These are phyloP conservation scores for Polydrusus cervinus DNA, from an alignment of 2,888 invertebrate species.

Conservation along the genomic window DNA sequence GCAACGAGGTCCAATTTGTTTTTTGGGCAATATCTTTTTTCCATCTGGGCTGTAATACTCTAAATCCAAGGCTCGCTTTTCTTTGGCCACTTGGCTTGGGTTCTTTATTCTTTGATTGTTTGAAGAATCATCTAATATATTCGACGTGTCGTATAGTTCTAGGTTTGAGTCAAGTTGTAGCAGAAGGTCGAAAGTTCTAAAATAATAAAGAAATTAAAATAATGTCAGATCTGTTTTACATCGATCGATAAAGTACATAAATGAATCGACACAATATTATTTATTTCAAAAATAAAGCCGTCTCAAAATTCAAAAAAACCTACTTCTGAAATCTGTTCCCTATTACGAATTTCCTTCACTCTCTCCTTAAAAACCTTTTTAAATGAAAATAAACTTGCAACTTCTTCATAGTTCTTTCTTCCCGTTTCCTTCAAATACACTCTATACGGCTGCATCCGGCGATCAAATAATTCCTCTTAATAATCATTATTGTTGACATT, in stretches of 20 bases:
- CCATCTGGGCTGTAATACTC: neutral
- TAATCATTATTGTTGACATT: neutral
- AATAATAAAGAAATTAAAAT: neutral
- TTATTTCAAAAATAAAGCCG: too few species aligned
- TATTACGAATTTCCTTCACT: neutral
- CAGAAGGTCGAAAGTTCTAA: neutral
- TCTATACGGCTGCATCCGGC: neutral
- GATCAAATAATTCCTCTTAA: neutral
- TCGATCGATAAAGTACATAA: too few species aligned
- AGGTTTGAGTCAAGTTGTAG: neutral
- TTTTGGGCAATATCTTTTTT: neutral
- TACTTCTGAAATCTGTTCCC: too few species aligned
- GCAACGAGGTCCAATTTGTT: neutral
- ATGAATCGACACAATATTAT: too few species aligned
- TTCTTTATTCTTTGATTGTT: neutral
- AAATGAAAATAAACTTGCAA: neutral
- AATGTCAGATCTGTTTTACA: neutral
- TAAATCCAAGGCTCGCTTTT: neutral
- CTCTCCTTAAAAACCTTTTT: conserved; percentile 1
- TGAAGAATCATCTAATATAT: neutral
- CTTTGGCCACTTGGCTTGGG: neutral
- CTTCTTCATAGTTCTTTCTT: neutral
- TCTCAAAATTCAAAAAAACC: too few species aligned
- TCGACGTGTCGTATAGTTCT: neutral
- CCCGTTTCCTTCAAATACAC: neutral